Conservation (phyloP, 2,113 vertebrate genomes). For the Dipodomys spectabilis region DNA sequence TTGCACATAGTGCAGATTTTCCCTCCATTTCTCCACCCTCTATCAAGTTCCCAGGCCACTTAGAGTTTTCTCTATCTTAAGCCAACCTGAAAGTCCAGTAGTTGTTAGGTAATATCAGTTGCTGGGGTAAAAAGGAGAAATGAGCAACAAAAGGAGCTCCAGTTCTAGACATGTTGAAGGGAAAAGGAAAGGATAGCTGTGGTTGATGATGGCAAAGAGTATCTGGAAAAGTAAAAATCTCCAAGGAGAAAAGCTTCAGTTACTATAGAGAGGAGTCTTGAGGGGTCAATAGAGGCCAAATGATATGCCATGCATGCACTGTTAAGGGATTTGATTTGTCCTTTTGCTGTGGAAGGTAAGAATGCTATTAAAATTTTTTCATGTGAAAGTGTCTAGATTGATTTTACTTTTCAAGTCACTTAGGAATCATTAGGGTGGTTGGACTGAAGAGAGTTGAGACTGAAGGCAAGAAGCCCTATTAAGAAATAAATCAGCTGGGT, state of each 20-base stretch:
- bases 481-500: not conserved
- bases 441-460: not conserved
- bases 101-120: not conserved
- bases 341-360: no score
- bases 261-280: not conserved
- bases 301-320: not conserved
- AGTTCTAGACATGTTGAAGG: not conserved
- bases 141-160: not conserved
- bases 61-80: no score
- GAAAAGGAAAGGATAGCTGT: not conserved
- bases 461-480: not conserved
- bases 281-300: not conserved
- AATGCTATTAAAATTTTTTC: not conserved
- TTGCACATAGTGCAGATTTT: not conserved
- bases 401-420: conserved; percentile 3
- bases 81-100: not conserved
- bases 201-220: not conserved
- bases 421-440: not conserved
- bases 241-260: not conserved
- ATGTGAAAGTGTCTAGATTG: not conserved
- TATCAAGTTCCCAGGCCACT: not conserved
- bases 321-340: no score
- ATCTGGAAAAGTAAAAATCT: conserved; percentile 35
- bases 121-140: conserved; percentile 4
- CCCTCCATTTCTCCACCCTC: conserved; percentile 10